A percentile compares a stretch with the other conserved stretches of the same genome.
Evolutionary conservation across 2,888 invertebrate species (phyloP).

Genomic region (Endotricha flammealis): DNA sequence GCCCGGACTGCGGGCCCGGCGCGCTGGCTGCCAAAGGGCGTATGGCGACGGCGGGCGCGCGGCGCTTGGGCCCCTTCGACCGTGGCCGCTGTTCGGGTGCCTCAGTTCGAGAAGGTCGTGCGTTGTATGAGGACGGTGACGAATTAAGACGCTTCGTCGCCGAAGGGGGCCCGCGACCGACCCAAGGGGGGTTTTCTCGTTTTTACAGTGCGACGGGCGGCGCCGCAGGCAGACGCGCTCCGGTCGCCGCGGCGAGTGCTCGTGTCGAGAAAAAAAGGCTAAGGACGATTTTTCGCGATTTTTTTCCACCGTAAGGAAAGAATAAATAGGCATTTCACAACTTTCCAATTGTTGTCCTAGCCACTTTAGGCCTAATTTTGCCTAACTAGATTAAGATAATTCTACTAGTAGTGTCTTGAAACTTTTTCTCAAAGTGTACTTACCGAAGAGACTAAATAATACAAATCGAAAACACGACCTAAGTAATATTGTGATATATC

Average conservation of each 20-base stretch:
- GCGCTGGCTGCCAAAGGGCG: constrained; percentile 27
- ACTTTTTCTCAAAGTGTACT: constrained; percentile 19
- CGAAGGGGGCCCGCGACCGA: constrained; percentile 27
- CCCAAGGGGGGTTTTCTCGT: constrained; percentile 43
- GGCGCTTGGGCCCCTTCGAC: constrained; percentile 30
- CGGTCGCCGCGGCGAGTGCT: constrained; percentile 66
- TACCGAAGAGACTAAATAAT: constrained; percentile 17
- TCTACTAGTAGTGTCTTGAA: constrained; percentile 18
- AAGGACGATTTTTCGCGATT: constrained; percentile 37
- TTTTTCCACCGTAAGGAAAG: constrained; percentile 36
- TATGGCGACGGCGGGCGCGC: constrained; percentile 20
- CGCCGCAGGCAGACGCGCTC: constrained; percentile 64
- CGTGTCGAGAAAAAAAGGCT: constrained; percentile 34
- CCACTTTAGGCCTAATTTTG: constrained; percentile 34
- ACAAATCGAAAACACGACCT: constrained; percentile 16
- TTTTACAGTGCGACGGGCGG: constrained; percentile 46
- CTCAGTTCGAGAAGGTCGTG: constrained; percentile 37
- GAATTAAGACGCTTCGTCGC: constrained; percentile 45
- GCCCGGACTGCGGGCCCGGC: constrained; percentile 37
- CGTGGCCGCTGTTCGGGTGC: constrained; percentile 11
- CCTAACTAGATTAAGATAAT: constrained; percentile 11
- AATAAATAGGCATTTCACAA: constrained; percentile 18
- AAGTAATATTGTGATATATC: constrained; percentile 23
- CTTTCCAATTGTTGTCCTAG: constrained; percentile 14
- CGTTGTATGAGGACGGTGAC: constrained; percentile 32